Percentiles rank a stretch among this genome's conserved stretches.
These are phyloP conservation scores for Sylvilagus bachmani DNA, from an alignment of 2,113 vertebrate genomes.

Conservation along the genomic window DNA sequence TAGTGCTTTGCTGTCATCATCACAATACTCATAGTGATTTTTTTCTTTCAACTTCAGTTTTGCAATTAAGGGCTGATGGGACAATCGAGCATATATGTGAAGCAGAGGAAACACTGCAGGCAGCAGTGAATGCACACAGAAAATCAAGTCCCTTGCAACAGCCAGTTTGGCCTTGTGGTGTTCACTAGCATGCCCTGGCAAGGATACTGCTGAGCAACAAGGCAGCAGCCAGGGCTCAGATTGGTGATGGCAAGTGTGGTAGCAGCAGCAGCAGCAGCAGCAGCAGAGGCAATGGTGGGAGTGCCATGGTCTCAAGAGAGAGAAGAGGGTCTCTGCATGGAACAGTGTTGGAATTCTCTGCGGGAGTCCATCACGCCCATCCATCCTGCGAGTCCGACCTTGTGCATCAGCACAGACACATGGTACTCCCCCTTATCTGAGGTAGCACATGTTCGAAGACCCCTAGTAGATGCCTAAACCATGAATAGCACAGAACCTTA, in stretches of 20 bases:
- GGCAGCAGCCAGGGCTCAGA: not conserved
- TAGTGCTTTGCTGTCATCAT: not conserved
- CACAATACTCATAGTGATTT: not conserved
- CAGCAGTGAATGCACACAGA: not conserved
- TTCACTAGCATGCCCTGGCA: not conserved
- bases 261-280: not conserved
- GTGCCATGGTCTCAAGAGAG: not conserved
- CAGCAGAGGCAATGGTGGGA: not conserved
- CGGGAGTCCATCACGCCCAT: not conserved
- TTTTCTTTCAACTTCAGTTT: conserved; percentile 19
- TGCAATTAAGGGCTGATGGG: not conserved
- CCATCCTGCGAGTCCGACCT: not conserved
- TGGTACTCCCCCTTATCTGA: not conserved
- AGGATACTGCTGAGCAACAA: not conserved
- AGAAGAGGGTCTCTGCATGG: not conserved
- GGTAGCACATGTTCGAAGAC: not conserved
- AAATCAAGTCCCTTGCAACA: not conserved
- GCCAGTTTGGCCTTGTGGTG: too few species aligned
- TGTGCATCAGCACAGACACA: not conserved
- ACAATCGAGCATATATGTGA: not conserved
- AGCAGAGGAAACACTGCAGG: not conserved
- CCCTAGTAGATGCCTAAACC: not conserved
- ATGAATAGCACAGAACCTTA: not conserved
- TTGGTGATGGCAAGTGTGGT: not conserved
- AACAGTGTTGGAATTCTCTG: not conserved